These are phyloP conservation scores for Hylomyscus alleni DNA, from an alignment of 2,797 vertebrate species.

Conservation along the genomic window DNA sequence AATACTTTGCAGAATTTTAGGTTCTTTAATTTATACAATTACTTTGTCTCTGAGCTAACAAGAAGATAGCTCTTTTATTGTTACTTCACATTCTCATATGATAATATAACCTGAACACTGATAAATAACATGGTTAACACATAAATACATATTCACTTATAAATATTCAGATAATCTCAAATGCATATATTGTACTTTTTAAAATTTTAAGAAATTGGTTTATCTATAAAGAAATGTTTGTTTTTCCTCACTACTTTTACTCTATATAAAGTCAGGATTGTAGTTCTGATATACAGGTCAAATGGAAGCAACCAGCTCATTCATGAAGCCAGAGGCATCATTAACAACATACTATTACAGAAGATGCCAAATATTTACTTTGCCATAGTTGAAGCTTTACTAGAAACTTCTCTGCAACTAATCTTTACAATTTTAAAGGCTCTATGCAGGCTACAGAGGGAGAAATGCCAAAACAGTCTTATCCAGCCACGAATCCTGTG, in stretches of 20 bases:
- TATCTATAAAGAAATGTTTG: not conserved
- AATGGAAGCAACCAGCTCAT: not conserved
- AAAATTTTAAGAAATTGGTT: not conserved
- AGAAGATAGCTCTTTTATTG: not conserved
- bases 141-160: not conserved
- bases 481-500: not conserved
- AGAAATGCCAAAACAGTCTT: not conserved
- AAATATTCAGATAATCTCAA: not conserved
- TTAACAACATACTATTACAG: slow-evolving; percentile 10
- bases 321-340: not conserved
- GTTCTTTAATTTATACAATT: not conserved
- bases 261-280: not conserved
- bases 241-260: not conserved
- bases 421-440: not conserved
- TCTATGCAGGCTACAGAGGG: not conserved
- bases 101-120: not conserved
- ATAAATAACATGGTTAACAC: not conserved
- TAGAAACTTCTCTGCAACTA: not conserved
- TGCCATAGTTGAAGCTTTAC: not conserved
- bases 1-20: not conserved
- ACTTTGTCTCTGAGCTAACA: not conserved
- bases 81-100: not conserved
- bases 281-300: not conserved
- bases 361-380: not conserved
- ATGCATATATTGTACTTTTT: not conserved